Evolutionary conservation across 2,888 invertebrate species (phyloP), one percentile per base, ranked within the genome.

Genomic region (Acleris sparsana): DNA sequence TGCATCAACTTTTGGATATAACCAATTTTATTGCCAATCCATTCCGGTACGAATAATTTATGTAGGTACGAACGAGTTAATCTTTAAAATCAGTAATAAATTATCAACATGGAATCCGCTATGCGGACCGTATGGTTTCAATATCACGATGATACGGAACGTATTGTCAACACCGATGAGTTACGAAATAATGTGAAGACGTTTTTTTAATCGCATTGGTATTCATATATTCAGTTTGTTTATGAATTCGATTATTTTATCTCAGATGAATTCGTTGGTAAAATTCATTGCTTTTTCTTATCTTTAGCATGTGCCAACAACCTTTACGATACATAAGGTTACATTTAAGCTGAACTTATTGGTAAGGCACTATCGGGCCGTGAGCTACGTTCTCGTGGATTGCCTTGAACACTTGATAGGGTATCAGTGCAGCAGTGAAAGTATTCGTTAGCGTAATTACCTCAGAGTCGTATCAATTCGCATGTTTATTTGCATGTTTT

Each of bases 391-490:
- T 61, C 51, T 79, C 76, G 81, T 74, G 77, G 85, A 82, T 86
- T 77, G 86, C 89, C 88, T 90, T 89, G 89, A 88, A 89, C 86
- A 39, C 39, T 39, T 39, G 39, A 39, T 39, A 33, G 33, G 73
- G 70, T 87, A 87, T 87, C 84, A 80, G 76, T 72, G 73, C 70
- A 68, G 70, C 75, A 88, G 91, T 88, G 90, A 92, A 91, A 91
- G 92, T 90, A 78, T 83, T 91, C 86, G 88, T 89, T 88, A 87
- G 86, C 83, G 79, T 89, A 90, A 92, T 89, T 89, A 46, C 46
- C 46, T 46, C 46, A 6, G 87, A 84, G 82, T 79, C 73, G 75
- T 79, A 74, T 82, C 79, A 74, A 80, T 78, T 78, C 76, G 81
- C 72, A 75, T 75, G 78, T 79, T 86, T 79, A 82, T 81, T 86